These are phyloP conservation scores for Willisornis vidua DNA, from an alignment of 2,113 vertebrate species.

Conservation along the genomic window DNA sequence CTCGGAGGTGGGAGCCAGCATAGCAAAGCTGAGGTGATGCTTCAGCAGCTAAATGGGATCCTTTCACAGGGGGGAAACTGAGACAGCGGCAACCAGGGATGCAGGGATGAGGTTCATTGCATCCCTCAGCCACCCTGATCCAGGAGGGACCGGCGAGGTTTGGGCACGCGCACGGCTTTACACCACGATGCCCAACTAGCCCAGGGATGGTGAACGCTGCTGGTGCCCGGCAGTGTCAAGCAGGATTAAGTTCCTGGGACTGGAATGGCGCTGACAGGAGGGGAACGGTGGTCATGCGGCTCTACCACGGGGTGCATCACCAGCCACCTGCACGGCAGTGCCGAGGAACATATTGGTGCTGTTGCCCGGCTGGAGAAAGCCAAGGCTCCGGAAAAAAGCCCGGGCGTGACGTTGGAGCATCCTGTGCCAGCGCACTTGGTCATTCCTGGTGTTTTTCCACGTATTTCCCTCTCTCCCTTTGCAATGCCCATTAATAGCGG, in stretches of 20 bases:
- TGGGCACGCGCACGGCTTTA: not conserved
- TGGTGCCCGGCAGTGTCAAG: not conserved
- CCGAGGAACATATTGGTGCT: not conserved
- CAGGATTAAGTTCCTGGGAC: not conserved
- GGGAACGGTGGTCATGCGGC: not conserved
- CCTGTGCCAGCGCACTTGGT: not conserved
- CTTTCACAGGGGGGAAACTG: not conserved
- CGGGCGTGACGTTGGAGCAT: not conserved
- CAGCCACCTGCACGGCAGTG: not conserved
- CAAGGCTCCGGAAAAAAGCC: not conserved
- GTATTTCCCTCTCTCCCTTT: not conserved
- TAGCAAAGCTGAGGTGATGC: not conserved
- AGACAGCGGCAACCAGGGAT: not conserved
- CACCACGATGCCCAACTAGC: fast-evolving
- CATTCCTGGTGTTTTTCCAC: too few species aligned
- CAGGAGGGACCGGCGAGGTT: not conserved
- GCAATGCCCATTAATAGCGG: fast-evolving
- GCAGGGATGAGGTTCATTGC: not conserved
- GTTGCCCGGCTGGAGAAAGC: not conserved
- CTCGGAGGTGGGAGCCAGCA: not conserved
- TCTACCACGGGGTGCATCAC: not conserved
- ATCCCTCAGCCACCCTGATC: not conserved
- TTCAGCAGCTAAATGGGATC: too few species aligned
- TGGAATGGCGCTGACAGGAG: not conserved
- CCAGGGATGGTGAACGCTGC: not conserved